Percentiles rank a stretch among this genome's conserved stretches.
Evolutionary conservation across 2,888 invertebrate genomes (phyloP).

Genomic region (Unio pictorum): DNA sequence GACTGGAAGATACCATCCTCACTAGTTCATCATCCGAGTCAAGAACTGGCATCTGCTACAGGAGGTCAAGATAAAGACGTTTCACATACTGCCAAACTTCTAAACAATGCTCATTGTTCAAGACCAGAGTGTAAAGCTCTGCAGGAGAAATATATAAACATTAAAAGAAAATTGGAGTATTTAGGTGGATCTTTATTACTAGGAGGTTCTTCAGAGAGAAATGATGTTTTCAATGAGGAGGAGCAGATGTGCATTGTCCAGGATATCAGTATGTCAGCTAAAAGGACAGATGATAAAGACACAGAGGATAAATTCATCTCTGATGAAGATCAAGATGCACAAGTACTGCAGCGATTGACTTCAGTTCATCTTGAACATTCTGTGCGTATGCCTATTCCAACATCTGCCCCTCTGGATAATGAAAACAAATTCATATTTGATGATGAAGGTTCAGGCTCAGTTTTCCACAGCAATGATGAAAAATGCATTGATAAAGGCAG

Average conservation of each 20-base stretch:
- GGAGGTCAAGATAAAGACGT: conserved; percentile 10
- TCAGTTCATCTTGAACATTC: conserved; percentile 33
- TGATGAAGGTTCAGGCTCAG: no score
- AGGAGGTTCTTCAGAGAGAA: conserved; percentile 1
- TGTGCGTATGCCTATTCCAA: conserved; percentile 11
- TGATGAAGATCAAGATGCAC: conserved; percentile 23
- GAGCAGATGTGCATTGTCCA: neutral
- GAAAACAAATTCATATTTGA: no score
- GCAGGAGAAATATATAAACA: neutral
- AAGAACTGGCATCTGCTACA: neutral
- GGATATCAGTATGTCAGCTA: neutral
- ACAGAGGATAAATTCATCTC: conserved; percentile 21
- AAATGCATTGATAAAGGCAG: neutral
- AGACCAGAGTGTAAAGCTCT: conserved; percentile 9
- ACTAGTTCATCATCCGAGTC: conserved; percentile 1
- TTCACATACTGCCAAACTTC: neutral
- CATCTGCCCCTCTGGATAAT: neutral
- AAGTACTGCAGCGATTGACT: conserved; percentile 22
- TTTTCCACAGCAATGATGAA: conserved; percentile 5
- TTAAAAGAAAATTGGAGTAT: neutral
- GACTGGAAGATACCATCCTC: neutral
- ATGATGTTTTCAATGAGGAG: neutral
- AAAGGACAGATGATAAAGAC: conserved; percentile 1
- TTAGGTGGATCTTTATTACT: neutral
- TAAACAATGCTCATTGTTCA: neutral